Evolutionary conservation across 2,797 vertebrate genomes (phyloP).

Genomic region (Coregonus suidteri): DNA sequence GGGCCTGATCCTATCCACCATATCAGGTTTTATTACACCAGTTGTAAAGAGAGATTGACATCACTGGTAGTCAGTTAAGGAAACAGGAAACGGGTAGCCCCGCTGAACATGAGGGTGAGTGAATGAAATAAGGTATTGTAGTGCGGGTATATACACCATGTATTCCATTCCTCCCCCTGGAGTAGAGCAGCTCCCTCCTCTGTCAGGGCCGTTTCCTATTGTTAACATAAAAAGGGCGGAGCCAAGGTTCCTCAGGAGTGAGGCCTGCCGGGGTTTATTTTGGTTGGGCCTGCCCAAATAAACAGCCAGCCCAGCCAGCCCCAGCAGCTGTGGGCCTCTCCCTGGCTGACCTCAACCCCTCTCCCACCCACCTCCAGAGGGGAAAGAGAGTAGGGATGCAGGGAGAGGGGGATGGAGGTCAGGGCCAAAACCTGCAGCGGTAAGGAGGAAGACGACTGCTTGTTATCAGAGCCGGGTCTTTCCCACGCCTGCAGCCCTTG

Average conservation of each 20-base stretch:
- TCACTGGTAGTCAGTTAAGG: not conserved
- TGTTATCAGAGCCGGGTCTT: slow-evolving; percentile 75
- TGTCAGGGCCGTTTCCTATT: slow-evolving; percentile 65
- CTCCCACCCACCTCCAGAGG: slow-evolving; percentile 49
- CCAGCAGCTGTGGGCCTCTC: slow-evolving; percentile 72
- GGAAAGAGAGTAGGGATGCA: not conserved
- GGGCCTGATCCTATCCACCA: slow-evolving; percentile 44
- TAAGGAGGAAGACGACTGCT: slow-evolving; percentile 72
- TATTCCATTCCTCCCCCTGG: slow-evolving; percentile 55
- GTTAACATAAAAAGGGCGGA: slow-evolving; percentile 69
- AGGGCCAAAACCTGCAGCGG: slow-evolving; percentile 54
- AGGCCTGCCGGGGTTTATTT: slow-evolving; percentile 75
- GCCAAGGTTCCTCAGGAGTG: slow-evolving; percentile 67
- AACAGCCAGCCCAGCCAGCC: slow-evolving; percentile 69
- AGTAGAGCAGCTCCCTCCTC: slow-evolving; percentile 68
- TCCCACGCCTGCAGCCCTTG: slow-evolving; percentile 72
- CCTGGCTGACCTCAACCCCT: slow-evolving; percentile 65
- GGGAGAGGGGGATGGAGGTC: not conserved
- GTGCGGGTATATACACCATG: slow-evolving; percentile 64
- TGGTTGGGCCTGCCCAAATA: slow-evolving; percentile 79
- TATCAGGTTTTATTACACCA: slow-evolving; percentile 22
- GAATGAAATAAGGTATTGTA: not conserved
- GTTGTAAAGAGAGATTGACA: not conserved
- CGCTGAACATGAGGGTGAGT: not conserved
- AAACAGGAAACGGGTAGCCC: not conserved